Percentiles rank a stretch among this genome's conserved stretches.
Evolutionary conservation across 2,888 invertebrate genomes (phyloP).

Genomic region (Eupithecia vulgata): DNA sequence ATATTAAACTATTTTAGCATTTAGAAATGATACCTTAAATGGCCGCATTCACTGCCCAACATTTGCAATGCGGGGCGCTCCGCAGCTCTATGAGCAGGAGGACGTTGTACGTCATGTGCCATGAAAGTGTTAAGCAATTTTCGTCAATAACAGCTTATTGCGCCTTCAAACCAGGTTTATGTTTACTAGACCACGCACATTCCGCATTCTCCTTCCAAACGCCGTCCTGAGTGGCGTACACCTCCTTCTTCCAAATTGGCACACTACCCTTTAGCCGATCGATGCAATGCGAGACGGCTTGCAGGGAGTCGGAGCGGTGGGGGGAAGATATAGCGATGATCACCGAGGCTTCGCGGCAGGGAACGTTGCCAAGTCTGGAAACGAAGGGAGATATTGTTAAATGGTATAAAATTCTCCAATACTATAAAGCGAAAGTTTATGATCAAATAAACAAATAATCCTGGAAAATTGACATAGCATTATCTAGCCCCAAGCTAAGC

Average conservation of each 20-base stretch:
- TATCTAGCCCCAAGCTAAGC: no score
- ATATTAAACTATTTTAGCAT: not conserved
- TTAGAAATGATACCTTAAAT: not conserved
- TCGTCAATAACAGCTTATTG: not conserved
- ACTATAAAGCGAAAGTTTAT: no score
- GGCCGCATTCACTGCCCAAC: not conserved
- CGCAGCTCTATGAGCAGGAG: no score
- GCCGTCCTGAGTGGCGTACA: constrained; percentile 86
- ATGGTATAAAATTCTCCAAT: no score
- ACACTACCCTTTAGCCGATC: constrained; percentile 93
- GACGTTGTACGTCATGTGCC: no score
- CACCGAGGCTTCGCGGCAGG: constrained; percentile 93
- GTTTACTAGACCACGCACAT: constrained; percentile 89
- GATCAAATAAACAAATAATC: no score
- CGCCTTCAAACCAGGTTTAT: constrained; percentile 50
- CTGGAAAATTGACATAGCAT: no score
- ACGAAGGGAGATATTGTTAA: not conserved
- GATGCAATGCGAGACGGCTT: constrained; percentile 92
- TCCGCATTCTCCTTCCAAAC: constrained; percentile 93
- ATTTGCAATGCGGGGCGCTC: not conserved
- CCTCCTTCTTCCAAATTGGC: constrained; percentile 98
- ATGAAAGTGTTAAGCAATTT: not conserved
- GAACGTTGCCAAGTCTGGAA: constrained; percentile 90
- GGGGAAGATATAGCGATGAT: constrained; percentile 95
- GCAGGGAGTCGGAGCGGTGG: constrained; percentile 92